Evolutionary conservation across 2,888 invertebrate species (phyloP), one percentile per base, ranked within the genome.

Genomic region (Drosophila longiperda): DNA sequence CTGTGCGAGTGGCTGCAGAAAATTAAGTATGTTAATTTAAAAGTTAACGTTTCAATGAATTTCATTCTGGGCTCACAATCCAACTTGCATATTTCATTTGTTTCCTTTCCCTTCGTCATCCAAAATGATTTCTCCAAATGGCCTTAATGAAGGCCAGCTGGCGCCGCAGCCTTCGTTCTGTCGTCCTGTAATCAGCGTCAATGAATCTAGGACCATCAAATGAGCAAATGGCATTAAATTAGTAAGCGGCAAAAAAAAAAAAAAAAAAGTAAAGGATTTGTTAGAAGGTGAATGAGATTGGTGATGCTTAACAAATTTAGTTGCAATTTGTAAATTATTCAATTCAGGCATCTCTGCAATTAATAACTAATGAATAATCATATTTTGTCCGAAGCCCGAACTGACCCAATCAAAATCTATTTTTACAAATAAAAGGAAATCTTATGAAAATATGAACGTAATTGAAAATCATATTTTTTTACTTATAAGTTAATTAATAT

Each of bases 11-110:
- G 67, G 69, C 40, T 63, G 68, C 65, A 70, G 64, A 64, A 79
- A 90, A 89, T 87, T 89, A 83, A 87, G 84, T 84, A 90, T 90
- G 90, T 82, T 87, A 90, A 87, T 90, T 87, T 89, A 80, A 90
- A 89, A 89, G 82, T 87, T 75, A 71, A 83, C 90, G 78, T 83
- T 82, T 72, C 75, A 86, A 87, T 86, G 87, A 83, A 74, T 87
- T 89, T 83, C 73, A 76, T 71, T 80, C 69, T 68, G 52, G 69
- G 26, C 50, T 58, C 17, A 32, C 61, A 67, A 62, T 48, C 50
- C 38, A 50, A 48, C 53, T 68, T 75, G 66, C 66, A 66, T 63
- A 61, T 50, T 60, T 33, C 52, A 48, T 60, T 32, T 36, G 3
- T 42, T 60, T 23, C 40, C 36, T 20, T 34, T 8, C 38, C 15